These are phyloP conservation scores for Oligia latruncula DNA, from an alignment of 2,888 invertebrate genomes.

Conservation along the genomic window DNA sequence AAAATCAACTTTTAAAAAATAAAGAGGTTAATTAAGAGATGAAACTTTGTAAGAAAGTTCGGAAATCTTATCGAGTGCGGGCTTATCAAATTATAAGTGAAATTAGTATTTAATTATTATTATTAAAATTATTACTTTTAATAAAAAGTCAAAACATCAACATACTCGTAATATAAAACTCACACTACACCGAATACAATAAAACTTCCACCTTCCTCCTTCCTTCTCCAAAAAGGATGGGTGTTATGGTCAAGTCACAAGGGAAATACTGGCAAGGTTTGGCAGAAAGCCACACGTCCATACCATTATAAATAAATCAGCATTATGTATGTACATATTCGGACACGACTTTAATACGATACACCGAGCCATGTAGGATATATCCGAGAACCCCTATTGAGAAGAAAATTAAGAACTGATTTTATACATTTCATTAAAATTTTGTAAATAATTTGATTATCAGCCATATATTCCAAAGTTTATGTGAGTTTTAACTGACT, in stretches of 20 bases:
- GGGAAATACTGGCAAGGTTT: slow-evolving; percentile 40
- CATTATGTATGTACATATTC: slow-evolving; percentile 33
- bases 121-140: too few species aligned
- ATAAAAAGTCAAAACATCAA: background rate
- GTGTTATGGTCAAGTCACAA: slow-evolving; percentile 11
- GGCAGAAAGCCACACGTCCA: slow-evolving; percentile 56
- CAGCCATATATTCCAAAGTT: background rate
- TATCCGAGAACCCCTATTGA: slow-evolving; percentile 12
- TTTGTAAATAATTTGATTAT: background rate
- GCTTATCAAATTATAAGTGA: too few species aligned
- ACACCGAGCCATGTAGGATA: slow-evolving; percentile 10
- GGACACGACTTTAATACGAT: slow-evolving; percentile 36
- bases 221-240: slow-evolving; percentile 16
- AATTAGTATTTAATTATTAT: too few species aligned
- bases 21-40: too few species aligned
- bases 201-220: background rate
- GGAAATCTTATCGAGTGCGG: too few species aligned
- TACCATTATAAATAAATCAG: slow-evolving; percentile 48
- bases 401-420: slow-evolving; percentile 21
- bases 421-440: background rate
- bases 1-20: background rate
- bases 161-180: background rate
- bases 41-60: too few species aligned
- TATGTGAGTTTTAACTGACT: background rate
- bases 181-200: background rate